phyloP scores from a whole-genome alignment of 2,113 vertebrate genomes.

The Gambusia holbrooki region DNA sequence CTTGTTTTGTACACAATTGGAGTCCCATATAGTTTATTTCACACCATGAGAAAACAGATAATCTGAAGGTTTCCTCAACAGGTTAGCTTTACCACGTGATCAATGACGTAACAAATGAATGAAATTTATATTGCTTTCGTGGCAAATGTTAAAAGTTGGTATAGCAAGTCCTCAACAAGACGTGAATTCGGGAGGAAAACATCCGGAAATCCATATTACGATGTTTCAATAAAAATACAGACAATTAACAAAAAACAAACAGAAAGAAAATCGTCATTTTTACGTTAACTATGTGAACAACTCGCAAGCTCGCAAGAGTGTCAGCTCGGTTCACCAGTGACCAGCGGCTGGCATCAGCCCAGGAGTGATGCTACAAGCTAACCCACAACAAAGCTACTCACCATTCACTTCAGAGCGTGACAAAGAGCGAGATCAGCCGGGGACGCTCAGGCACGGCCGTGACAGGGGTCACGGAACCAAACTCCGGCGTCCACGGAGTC shows the following conservation, averaged over 20 bases:
- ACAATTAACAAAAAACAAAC: constrained; percentile 21
- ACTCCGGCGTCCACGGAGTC: neutral
- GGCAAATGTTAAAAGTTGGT: neutral
- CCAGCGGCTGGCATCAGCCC: neutral
- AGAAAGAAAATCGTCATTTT: neutral
- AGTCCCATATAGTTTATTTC: neutral
- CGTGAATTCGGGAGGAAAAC: neutral
- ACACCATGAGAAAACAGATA: neutral
- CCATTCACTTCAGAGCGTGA: constrained; percentile 42
- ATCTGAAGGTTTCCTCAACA: neutral
- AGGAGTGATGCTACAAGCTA: constrained; percentile 65
- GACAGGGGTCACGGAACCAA: neutral
- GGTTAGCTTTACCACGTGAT: neutral
- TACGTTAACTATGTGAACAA: neutral
- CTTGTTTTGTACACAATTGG: neutral
- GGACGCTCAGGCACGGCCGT: neutral
- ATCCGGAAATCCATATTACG: constrained; percentile 43
- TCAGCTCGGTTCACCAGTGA: neutral
- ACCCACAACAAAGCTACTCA: constrained; percentile 46
- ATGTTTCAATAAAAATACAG: constrained; percentile 39
- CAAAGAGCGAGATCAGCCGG: constrained; percentile 43
- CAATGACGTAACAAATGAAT: neutral
- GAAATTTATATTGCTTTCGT: neutral
- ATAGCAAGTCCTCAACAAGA: neutral
- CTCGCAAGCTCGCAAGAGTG: neutral